A percentile compares a stretch with the other conserved stretches of the same genome.
Evolutionary conservation across 2,797 vertebrate species (phyloP).

Genomic region (Sarcoramphus papa): DNA sequence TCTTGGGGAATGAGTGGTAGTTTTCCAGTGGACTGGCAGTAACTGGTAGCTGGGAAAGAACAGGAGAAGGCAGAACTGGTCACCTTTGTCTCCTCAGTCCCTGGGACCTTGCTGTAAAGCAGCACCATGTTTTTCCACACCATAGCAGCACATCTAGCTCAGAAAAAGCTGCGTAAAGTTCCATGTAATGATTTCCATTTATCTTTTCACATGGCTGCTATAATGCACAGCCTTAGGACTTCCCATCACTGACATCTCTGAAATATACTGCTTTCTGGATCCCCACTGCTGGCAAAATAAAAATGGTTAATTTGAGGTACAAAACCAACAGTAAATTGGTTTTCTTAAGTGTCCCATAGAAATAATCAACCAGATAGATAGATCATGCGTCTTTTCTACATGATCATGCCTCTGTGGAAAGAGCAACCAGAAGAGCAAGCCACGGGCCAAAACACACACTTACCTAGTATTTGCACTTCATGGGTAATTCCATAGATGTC

Average conservation of each 20-base stretch:
- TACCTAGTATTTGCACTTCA: slow-evolving; percentile 94
- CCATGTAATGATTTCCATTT: not conserved
- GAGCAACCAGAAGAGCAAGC: not conserved
- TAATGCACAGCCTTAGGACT: not conserved
- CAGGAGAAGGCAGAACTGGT: not conserved
- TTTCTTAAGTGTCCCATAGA: not conserved
- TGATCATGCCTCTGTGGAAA: not conserved
- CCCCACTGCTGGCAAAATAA: not conserved
- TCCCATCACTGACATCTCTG: not conserved
- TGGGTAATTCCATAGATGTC: slow-evolving; percentile 98
- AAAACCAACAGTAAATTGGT: not conserved
- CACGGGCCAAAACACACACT: slow-evolving; percentile 8
- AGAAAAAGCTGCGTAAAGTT: not conserved
- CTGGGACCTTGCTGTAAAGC: not conserved
- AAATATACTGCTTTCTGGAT: not conserved
- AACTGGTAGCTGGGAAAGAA: not conserved
- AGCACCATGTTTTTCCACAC: not conserved
- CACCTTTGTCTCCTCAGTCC: not conserved
- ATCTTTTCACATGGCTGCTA: not conserved
- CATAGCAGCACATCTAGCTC: not conserved
- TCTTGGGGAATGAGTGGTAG: not conserved
- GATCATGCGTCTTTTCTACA: not conserved
- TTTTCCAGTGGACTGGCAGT: not conserved
- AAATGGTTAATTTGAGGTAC: not conserved
- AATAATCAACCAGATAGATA: not conserved